Conservation (phyloP, 2,797 vertebrate genomes). For the Adelosebastes latens region DNA sequence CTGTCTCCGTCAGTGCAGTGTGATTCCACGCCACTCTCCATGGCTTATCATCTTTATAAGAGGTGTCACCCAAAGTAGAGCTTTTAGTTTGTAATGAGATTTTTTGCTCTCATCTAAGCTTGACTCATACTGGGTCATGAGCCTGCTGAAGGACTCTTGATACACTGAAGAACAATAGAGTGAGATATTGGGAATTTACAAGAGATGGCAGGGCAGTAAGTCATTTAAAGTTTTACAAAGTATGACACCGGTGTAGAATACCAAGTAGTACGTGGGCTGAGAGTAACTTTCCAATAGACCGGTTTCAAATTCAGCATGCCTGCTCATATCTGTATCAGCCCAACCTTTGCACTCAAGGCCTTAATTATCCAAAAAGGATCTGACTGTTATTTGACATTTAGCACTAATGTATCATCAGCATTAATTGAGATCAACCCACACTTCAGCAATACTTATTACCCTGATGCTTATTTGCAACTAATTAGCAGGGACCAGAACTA, state of each 20-base stretch:
- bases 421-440: constrained; percentile 61
- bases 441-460: constrained; percentile 49
- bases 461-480: constrained; percentile 52
- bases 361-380: constrained; percentile 72
- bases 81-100: constrained; percentile 78
- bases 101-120: constrained; percentile 60
- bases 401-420: constrained; percentile 58
- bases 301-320: constrained; percentile 45
- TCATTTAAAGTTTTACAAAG: constrained; percentile 82
- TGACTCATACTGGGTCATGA: constrained; percentile 60
- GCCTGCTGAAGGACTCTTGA: constrained; percentile 73
- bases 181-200: constrained; percentile 75
- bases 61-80: constrained; percentile 67
- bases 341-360: constrained; percentile 55
- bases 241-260: constrained; percentile 74
- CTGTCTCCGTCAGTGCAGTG: constrained; percentile 47
- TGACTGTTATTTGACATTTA: constrained; percentile 71
- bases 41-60: constrained; percentile 72
- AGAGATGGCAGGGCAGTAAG: constrained; percentile 71
- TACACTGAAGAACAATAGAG: constrained; percentile 78
- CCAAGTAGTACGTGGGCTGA: constrained; percentile 51
- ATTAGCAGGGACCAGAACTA: constrained; percentile 56
- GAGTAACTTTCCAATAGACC: constrained; percentile 34
- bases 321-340: constrained; percentile 3
- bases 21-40: constrained; percentile 56